Evolutionary conservation across 2,113 vertebrate genomes (phyloP).

Genomic region (Plecturocebus donacophilus): DNA sequence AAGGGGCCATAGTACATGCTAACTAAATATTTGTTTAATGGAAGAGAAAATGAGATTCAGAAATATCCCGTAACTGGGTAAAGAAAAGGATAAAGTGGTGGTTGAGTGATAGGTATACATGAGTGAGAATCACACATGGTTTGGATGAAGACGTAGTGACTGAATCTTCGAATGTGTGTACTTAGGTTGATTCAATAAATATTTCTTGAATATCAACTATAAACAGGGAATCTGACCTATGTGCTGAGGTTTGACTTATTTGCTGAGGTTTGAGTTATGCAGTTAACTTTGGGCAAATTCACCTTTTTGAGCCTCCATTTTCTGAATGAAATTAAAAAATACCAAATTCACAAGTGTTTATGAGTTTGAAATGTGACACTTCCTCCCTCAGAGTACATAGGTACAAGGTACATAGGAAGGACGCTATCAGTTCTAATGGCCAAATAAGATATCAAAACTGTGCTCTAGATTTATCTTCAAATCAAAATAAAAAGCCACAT

Average conservation of each 20-base stretch:
- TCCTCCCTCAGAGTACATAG: neutral
- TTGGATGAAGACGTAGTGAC: neutral
- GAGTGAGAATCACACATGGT: neutral
- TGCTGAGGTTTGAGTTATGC: neutral
- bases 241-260: neutral
- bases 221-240: neutral
- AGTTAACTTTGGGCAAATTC: neutral
- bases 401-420: neutral
- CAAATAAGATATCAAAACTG: neutral
- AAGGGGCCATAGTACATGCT: neutral
- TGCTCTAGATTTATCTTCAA: neutral
- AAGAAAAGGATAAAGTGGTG: neutral
- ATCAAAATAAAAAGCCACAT: neutral
- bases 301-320: neutral
- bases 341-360: neutral
- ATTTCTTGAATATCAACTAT: neutral
- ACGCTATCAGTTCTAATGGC: neutral
- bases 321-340: neutral
- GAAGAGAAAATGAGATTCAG: neutral
- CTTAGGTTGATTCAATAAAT: neutral
- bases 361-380: neutral
- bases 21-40: neutral
- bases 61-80: neutral
- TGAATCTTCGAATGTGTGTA: neutral
- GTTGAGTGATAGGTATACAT: neutral